These are phyloP conservation scores for Pachypanchax playfairii DNA, from an alignment of 2,113 vertebrate species.

Conservation along the genomic window DNA sequence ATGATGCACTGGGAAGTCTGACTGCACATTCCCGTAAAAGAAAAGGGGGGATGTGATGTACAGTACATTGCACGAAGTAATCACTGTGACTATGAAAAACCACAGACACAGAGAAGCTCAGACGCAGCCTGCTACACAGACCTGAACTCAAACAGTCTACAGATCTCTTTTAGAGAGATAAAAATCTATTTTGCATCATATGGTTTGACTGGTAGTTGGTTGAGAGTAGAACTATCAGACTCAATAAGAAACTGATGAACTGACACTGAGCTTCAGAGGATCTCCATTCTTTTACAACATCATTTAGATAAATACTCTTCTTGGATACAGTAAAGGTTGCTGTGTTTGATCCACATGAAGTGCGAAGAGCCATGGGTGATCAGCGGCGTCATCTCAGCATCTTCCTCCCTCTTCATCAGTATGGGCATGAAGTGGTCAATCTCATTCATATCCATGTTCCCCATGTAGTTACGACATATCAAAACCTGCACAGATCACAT, in stretches of 20 bases:
- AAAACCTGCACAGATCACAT: conserved; percentile 71
- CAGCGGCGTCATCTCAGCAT: conserved; percentile 76
- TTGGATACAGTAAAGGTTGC: conserved; percentile 84
- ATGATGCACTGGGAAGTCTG: conserved; percentile 48
- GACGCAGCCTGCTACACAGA: conserved; percentile 7
- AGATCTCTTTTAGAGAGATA: conserved; percentile 18
- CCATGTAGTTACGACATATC: conserved; percentile 84
- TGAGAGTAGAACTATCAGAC: background rate
- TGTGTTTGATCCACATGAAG: conserved; percentile 85
- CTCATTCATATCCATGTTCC: conserved; percentile 80
- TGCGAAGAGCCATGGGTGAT: conserved; percentile 76
- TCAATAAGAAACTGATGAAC: background rate
- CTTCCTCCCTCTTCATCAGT: conserved; percentile 81
- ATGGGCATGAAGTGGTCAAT: conserved; percentile 85
- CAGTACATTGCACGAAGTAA: conserved; percentile 21
- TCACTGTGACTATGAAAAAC: conserved; percentile 22
- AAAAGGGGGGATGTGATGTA: conserved; percentile 4
- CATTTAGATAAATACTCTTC: background rate
- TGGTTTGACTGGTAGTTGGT: background rate
- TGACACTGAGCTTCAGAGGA: background rate
- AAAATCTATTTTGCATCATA: background rate
- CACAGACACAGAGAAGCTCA: conserved; percentile 12
- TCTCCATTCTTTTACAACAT: background rate
- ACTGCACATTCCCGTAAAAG: conserved; percentile 16
- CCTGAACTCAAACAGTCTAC: conserved; percentile 18